Evolutionary conservation across 2,888 invertebrate genomes (phyloP), one percentile per base, ranked within the genome.

Genomic region (Aradus depressus): DNA sequence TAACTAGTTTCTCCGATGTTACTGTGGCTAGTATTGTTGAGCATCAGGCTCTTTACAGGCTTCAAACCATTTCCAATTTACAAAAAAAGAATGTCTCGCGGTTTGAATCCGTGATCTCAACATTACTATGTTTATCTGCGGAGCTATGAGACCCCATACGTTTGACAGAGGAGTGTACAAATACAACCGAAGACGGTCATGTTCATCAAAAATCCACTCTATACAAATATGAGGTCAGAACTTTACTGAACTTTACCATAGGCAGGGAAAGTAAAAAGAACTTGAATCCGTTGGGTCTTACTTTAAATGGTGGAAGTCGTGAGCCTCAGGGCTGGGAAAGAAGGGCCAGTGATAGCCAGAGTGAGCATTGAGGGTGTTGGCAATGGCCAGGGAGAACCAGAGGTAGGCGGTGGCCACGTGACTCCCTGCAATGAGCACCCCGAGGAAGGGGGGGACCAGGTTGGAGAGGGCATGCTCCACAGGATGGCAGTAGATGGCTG

Each of bases 241-340:
- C n/a, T n/a, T n/a, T n/a, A n/a, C n/a, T n/a, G n/a, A n/a, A n/a
- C n/a, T n/a, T n/a, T n/a, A n/a, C n/a, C n/a, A n/a, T n/a, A n/a
- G n/a, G n/a, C n/a, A n/a, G n/a, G n/a, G 12, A 31, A 31, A 10
- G 31, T 31, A 10, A n/a, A 31, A 10, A n/a, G 14, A 37, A 45
- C 21, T 43, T 44, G 19, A 6, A n/a, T 41, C 22, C n/a, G 5
- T 32, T 12, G 19, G 8, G 47, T 66, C 75, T 74, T 66, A 83
- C 82, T 87, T 88, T 58, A 85, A 73, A 67, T 89, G 89, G 67
- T 89, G 89, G 66, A 82, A 89, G 68, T 89, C 89, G 64, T 89
- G 89, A 0, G 84, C 83, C 66, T 88, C 87, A 5, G 88, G 85
- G 37, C 85, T 85, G 4, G 85, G 84, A 64, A 87, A 80, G 67